Evolutionary conservation across 2,888 invertebrate species (phyloP).

Genomic region (Erynnis tages): DNA sequence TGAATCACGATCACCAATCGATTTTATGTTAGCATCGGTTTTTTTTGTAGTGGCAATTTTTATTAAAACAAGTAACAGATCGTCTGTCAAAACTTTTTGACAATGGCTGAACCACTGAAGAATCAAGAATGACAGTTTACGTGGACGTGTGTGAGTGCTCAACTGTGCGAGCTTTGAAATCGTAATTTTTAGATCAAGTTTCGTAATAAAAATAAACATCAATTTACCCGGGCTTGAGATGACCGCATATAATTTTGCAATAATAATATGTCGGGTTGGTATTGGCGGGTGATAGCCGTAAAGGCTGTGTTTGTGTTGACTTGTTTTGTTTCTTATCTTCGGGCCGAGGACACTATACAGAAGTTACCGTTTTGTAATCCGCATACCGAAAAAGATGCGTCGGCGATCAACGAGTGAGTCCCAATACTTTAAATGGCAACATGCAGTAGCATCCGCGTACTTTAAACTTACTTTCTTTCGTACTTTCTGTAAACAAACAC

Average conservation of each 20-base stretch:
- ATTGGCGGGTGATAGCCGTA: conserved; percentile 67
- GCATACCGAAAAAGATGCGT: conserved; percentile 50
- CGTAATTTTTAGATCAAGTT: conserved; percentile 50
- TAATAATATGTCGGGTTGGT: conserved; percentile 74
- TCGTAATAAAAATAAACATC: conserved; percentile 55
- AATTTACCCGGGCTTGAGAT: conserved; percentile 55
- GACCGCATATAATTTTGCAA: conserved; percentile 63
- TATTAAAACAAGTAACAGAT: too few relatives aligned
- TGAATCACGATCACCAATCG: too few relatives aligned
- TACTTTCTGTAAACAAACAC: not conserved
- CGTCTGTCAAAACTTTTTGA: too few relatives aligned
- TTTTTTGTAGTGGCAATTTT: not conserved
- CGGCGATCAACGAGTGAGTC: conserved; percentile 64
- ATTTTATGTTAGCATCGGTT: too few relatives aligned
- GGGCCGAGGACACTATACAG: conserved; percentile 65
- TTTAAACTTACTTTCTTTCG: not conserved
- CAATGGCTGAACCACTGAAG: conserved; percentile 5
- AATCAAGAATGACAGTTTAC: conserved; percentile 39
- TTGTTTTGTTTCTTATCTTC: conserved; percentile 60
- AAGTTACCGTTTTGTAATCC: conserved; percentile 76
- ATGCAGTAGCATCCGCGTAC: too few relatives aligned
- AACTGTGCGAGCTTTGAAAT: conserved; percentile 31
- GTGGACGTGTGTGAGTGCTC: conserved; percentile 41
- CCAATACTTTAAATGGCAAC: too few relatives aligned
- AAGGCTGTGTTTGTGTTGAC: conserved; percentile 61